phyloP scores from a whole-genome alignment of 2,797 vertebrate species.

The Psittacula derbiana region DNA sequence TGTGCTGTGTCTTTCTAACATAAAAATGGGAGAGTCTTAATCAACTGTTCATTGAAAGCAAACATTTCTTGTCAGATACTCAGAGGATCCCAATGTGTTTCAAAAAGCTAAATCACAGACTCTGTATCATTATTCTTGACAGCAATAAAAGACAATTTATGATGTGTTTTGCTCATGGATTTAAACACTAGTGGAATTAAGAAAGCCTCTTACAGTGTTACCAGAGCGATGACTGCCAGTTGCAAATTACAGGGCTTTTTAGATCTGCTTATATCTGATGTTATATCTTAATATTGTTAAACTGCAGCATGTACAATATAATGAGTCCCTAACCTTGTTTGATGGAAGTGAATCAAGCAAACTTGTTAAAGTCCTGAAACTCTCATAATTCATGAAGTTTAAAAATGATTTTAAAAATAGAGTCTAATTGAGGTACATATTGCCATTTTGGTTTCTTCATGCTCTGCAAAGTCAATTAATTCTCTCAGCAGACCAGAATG shows the following conservation, averaged over 20 bases:
- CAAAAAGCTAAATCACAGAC: not conserved
- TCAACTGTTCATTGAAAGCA: not conserved
- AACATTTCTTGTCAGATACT: not conserved
- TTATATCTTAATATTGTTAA: slow-evolving; percentile 50
- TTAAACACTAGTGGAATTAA: slow-evolving; percentile 37
- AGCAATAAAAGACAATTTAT: slow-evolving; percentile 31
- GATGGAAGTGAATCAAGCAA: slow-evolving; percentile 35
- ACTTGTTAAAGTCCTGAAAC: slow-evolving; percentile 32
- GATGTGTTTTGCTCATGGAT: slow-evolving; percentile 37
- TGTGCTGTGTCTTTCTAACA: not conserved
- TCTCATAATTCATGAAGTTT: slow-evolving; percentile 18
- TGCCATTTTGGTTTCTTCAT: slow-evolving; percentile 39
- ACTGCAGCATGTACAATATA: not conserved
- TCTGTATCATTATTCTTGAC: not conserved
- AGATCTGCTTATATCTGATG: slow-evolving; percentile 26
- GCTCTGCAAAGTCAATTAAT: slow-evolving; percentile 61
- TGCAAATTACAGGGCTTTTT: slow-evolving; percentile 38
- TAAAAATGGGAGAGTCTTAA: not conserved
- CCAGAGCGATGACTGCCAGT: slow-evolving; percentile 11
- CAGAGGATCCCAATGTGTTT: not conserved
- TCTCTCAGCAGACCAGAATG: slow-evolving; percentile 17
- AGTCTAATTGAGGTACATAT: slow-evolving; percentile 38
- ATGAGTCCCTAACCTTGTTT: slow-evolving; percentile 43
- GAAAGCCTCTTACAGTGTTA: not conserved
- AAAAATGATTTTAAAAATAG: slow-evolving; percentile 22